Evolutionary conservation across 2,888 invertebrate species (phyloP), one percentile per base, ranked within the genome.

Genomic region (Linyphia triangularis): DNA sequence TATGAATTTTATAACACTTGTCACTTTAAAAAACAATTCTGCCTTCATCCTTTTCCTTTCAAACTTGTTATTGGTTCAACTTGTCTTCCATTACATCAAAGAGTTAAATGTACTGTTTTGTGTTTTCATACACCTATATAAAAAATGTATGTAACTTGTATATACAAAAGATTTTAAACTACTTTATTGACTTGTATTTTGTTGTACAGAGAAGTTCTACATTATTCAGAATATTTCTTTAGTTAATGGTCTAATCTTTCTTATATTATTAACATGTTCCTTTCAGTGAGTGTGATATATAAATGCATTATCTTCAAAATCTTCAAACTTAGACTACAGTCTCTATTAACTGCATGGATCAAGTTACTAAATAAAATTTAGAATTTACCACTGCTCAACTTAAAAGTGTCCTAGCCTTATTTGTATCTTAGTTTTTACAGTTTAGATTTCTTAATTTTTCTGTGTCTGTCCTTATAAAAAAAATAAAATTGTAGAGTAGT

Each of bases 331-430:
- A 85, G 85, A 78, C 78, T 83, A 61, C 70, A 82, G 37, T 51
- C 3, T 77, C 37, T 85, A 70, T 78, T 78, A 84, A 84, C 73
- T 85, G 85, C 85, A 85, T 85, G 85, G 85, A 85, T 78, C 63
- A 85, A 85, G 85, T 85, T 85, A 85, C 85, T 85, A 85, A 85
- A 85, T 85, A 85, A 85, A 85, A 85, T 33, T 78, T 85, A 75
- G 73, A 51, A 83, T 72, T 70, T 78, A 85, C 59, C 51, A 73
- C 72, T 85, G 67, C 77, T 67, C 82, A 82, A 13, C 0, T 51
- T 3, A n/a, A n/a, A n/a, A n/a, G n/a, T n/a, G n/a, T n/a, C n/a
- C n/a, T n/a, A n/a, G n/a, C n/a, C n/a, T n/a, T n/a, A n/a, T n/a
- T n/a, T 40, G 26, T 40, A n/a, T 28, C 7, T 37, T 43, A 7